Conservation (phyloP, 2,113 vertebrate species). For the Parotia lawesii region DNA sequence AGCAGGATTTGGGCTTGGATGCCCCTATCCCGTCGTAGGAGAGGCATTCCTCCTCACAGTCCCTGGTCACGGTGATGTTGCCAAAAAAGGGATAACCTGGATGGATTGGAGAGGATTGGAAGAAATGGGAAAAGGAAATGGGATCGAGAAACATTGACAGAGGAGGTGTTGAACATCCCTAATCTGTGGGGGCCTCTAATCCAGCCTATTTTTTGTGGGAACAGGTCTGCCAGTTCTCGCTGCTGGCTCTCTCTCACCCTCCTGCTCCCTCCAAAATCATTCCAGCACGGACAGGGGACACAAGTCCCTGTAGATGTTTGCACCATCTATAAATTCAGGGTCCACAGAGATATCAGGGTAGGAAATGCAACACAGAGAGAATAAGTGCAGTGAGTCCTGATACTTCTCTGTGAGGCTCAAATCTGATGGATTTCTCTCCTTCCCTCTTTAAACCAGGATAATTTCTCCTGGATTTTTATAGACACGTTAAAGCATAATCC, state of each 20-base stretch:
- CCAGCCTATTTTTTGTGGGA: neutral
- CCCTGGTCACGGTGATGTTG: constrained; percentile 35
- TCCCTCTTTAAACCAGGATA: no score
- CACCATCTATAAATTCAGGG: neutral
- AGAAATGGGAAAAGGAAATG: neutral
- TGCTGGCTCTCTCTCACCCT: neutral
- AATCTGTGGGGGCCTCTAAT: neutral
- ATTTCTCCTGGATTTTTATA: neutral
- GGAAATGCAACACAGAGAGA: neutral
- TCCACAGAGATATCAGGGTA: fast-evolving
- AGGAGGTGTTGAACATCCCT: neutral
- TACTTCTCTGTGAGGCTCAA: neutral
- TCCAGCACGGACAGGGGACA: neutral
- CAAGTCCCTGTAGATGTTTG: neutral
- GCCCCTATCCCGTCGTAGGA: neutral
- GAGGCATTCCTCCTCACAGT: neutral
- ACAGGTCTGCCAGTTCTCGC: neutral
- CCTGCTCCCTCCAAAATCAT: neutral
- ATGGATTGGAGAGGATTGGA: neutral
- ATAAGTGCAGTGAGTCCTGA: neutral
- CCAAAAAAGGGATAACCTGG: constrained; percentile 51
- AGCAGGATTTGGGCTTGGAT: neutral
- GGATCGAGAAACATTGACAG: fast-evolving
- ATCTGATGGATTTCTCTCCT: neutral
- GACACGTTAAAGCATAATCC: neutral